Conservation (phyloP, 1,140 invertebrate species). For the Drosophila punjabiensis region DNA sequence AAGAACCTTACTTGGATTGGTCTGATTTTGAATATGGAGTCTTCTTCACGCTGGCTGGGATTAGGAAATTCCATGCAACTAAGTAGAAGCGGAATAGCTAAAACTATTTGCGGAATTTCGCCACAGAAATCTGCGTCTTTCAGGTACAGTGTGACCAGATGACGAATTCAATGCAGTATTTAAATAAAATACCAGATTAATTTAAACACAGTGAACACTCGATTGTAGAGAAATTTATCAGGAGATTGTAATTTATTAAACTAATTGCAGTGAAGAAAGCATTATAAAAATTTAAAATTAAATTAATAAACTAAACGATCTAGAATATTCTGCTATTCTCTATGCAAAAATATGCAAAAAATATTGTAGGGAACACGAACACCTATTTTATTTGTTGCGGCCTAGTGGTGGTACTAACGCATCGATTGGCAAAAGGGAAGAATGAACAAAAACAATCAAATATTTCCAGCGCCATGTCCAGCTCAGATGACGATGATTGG, state of each 20-base stretch:
- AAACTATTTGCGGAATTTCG: conserved; percentile 1
- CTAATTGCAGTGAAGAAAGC: neutral
- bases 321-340: neutral
- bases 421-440: neutral
- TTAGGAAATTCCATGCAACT: neutral
- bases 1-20: neutral
- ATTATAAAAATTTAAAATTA: neutral
- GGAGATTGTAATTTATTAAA: neutral
- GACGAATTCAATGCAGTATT: no score
- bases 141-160: conserved; percentile 8
- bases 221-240: neutral
- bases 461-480: conserved; percentile 41
- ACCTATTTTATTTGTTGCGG: no score
- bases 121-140: neutral
- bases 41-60: no score
- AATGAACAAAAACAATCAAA: neutral
- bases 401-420: neutral
- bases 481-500: conserved; percentile 77
- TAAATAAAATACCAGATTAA: neutral
- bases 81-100: neutral
- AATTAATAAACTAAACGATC: neutral
- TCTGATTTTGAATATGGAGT: no score
- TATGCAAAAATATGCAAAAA: no score
- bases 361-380: no score
- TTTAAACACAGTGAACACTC: neutral